Base-by-base conservation (phyloP, 2,888 invertebrate species). In the Plagiodera versicolora region DNA sequence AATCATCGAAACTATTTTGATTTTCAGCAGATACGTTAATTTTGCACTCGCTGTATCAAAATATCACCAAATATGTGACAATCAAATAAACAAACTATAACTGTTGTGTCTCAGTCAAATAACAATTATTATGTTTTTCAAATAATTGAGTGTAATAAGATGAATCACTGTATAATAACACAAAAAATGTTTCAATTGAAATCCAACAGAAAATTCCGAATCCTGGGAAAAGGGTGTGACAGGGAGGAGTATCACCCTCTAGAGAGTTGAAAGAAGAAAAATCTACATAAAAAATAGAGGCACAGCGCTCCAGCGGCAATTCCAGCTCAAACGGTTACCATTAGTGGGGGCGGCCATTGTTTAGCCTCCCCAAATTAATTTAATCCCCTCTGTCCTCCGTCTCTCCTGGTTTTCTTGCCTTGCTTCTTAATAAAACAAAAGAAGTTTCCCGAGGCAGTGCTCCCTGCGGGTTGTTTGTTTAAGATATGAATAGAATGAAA, bases 311-410 rank as follows among this genome's bases (percentile, higher is more conserved):
- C 75, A 74, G 76, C 77, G 79, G 80, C 80, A 80, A 80, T 80
- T 80, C 79, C 78, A 75, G 75, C 79, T 77, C 60, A 61, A 79
- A 79, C 79, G 80, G 79, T 77, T 76, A 78, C 80, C 80, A 80
- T 81, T 81, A 81, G 79, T 77, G 58, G 58, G 51, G 76, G 77
- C 79, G 77, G 77, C 80, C 80, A 81, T 82, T 82, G 81, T 82
- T 82, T 81, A 80, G 81, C 79, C 76, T 75, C 79, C 77, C 56
- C 56, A 81, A 82, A 81, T 81, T 81, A 81, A 82, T 82, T 81
- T 81, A 80, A 76, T 78, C 74, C 74, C 75, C 74, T 73, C 72
- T 66, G 14, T 30, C 18, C 19, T n/a, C 47, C 19, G 20, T 45
- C 55, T 44, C 49, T 46, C 52, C 45, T 32, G 45, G 52, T 56